These are phyloP conservation scores for Eurytoma californica DNA, from an alignment of 2,888 invertebrate genomes.

Conservation along the genomic window DNA sequence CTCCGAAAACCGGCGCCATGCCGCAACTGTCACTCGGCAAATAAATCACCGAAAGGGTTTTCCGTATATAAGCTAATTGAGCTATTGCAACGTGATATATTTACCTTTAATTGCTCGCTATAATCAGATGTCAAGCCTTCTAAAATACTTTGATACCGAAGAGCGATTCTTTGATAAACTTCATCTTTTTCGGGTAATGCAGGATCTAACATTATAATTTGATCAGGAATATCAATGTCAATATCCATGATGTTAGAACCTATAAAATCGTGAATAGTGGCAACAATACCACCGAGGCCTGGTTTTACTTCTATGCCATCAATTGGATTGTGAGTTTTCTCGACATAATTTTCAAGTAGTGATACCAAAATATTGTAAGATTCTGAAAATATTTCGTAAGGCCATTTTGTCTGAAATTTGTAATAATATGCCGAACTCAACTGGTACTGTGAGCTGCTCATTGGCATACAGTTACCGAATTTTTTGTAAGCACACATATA, in stretches of 20 bases:
- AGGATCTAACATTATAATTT: constrained; percentile 78
- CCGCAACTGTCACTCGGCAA: no score
- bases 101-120: constrained; percentile 33
- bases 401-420: constrained; percentile 76
- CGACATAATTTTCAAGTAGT: constrained; percentile 60
- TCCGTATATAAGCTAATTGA: neutral
- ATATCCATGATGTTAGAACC: constrained; percentile 69
- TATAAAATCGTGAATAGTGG: constrained; percentile 76
- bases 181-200: constrained; percentile 75
- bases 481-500: constrained; percentile 72
- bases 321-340: constrained; percentile 32
- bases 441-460: constrained; percentile 77
- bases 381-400: constrained; percentile 75
- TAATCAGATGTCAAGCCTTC: constrained; percentile 60
- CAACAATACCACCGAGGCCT: constrained; percentile 76
- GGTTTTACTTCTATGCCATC: constrained; percentile 72
- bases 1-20: no score
- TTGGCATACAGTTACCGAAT: constrained; percentile 74
- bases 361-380: constrained; percentile 66
- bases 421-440: constrained; percentile 72
- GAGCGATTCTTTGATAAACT: constrained; percentile 73
- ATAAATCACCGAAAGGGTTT: no score
- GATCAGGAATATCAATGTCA: constrained; percentile 77
- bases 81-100: neutral
- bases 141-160: constrained; percentile 72